Base-by-base conservation (phyloP, 2,113 vertebrate genomes). In the Thymallus thymallus region DNA sequence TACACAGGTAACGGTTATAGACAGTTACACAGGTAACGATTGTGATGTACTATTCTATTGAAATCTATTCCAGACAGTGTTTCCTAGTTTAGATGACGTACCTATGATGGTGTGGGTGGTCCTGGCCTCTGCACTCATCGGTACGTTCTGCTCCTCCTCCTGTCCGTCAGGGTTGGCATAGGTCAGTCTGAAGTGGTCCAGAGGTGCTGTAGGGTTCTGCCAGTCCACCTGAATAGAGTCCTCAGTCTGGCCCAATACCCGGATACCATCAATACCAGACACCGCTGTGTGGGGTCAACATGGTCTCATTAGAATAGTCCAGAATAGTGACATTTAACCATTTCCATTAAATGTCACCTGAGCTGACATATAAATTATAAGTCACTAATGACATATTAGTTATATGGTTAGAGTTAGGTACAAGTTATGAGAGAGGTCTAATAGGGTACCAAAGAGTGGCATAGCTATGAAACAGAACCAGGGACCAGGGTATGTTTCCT, bases 191-290 rank as follows among this genome's bases (percentile, higher is more conserved):
- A 95, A 97, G 81, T 92, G 92, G 85, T 96, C 95, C 67, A 96
- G 91, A 3, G 91, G 89, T 0, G 84, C 74, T 1, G 75, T 65
- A 0, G 94, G 94, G 75, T 96, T 97, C 86, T 94, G 87, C 95
- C 96, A 96, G 76, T 96, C 95, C 82, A 97, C 94, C 22, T 95
- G 88, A 22, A 97, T 92, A 0, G 95, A 93, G 71, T 88, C 86
- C 26, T 96, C 94, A 0, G 92, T 95, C 89, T 96, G 93, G 14
- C 94, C 94, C 0, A 92, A 88, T 80, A 97, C 94, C 86, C 88
- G 91, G 16, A 96, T 85, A 29, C 87, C 89, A 81, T 76, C 86
- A 20, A 93, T 84, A 20, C 74, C 63, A 51, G 93, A 87, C 1
- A 88, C 81, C 66, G 85, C 95, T 96, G 87, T 35, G 60, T 64